Base-by-base conservation (phyloP, 2,888 invertebrate species). In the Agrochola circellaris region DNA sequence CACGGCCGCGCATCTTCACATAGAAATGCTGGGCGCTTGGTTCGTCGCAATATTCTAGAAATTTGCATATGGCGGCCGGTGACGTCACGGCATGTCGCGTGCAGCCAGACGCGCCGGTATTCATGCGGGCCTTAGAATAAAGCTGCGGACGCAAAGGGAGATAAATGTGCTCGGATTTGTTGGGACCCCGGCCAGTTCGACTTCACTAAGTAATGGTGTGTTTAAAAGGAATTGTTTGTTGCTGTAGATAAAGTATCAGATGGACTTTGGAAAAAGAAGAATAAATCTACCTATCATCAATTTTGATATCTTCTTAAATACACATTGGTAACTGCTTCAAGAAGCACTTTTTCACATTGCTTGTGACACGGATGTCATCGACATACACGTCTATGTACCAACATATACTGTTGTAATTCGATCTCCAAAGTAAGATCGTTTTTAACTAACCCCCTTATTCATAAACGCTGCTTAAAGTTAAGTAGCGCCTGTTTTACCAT, bases 1-100 rank as follows among this genome's bases (percentile, higher is more conserved):
- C 88, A 89, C 89, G 88, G 85, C 84, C 88, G 88, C 91, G 91
- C 90, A 90, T 92, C 90, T 90, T 89, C 87, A 90, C 89, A 90
- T 89, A 89, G 91, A 82, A 87, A 87, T 85, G 87, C 82, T 86
- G 85, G 85, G 83, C 72, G 84, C 87, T 87, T 75, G 69, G 84
- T 79, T 87, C 87, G 82, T 82, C 67, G 79, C 87, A 89, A 89
- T 85, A 88, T 89, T 89, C 89, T 89, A 89, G 87, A 88, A 77
- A 89, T 89, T 89, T 89, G 87, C 89, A 89, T 89, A 87, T 89
- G 84, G 86, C 85, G 84, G 76, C 86, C 82, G 72, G 81, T 91
- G 92, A 90, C 91, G 91, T 91, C 91, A 92, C 89, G 80, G 82
- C 76, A 78, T 87, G 86, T 89, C 89, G 88, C 88, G 89, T 87